Base-by-base conservation (phyloP, 2,888 invertebrate species). In the Tiliacea aurago region DNA sequence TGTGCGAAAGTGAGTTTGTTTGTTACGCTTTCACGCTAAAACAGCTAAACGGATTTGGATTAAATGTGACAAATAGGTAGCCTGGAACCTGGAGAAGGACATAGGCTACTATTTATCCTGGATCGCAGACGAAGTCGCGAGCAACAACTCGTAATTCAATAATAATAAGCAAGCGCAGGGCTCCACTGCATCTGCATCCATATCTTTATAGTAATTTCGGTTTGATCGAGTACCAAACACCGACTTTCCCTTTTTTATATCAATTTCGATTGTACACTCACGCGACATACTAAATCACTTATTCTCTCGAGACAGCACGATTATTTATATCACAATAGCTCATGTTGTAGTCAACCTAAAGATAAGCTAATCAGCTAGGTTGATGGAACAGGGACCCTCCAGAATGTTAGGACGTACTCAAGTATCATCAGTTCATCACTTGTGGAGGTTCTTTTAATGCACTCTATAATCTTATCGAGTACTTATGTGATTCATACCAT, bases 181-280 rank as follows among this genome's bases (percentile, higher is more conserved):
- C 18, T 62, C 23, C 10, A 23, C 18, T 4, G 43, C 23, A 11
- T 43, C 43, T 43, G 15, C 5, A 61, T 43, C 41, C 0, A 55
- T 11, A 67, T 33, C 28, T n/a, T 10, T 15, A 28, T n/a, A 61
- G 28, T 28, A 15, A 20, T 43, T 11, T 51, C 23, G 23, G 62
- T 47, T 37, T 68, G 37, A 37, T 45, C 13, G 18, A 37, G 20
- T 45, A 45, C 10, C 10, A 23, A 55, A 43, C n/a, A n/a, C 2
- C 18, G 15, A 56, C 45, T 70, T 70, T 47, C n/a, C 23, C 37
- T 11, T 70, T 70, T 53, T n/a, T n/a, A 20, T n/a, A 62, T 64
- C 2, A 53, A 45, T n/a, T 28, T n/a, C 23, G 15, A n/a, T 43
- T 45, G 18, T 55, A 37, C 33, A 66, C 10, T 66, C 66, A 70